Evolutionary conservation across 2,113 vertebrate species (phyloP).

Genomic region (Anguilla rostrata): DNA sequence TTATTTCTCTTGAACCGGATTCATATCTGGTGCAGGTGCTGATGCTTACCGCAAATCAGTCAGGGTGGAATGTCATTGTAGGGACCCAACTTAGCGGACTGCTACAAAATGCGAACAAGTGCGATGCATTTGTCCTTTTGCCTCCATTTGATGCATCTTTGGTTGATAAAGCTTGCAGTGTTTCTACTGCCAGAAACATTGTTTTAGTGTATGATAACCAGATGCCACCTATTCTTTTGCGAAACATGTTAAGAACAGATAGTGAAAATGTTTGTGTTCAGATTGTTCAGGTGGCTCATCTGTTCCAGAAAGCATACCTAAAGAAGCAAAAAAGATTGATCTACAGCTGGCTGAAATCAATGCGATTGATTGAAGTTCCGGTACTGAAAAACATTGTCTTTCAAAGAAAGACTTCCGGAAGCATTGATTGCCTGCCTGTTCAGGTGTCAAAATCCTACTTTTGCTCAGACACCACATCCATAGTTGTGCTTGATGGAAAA

Average conservation of each 20-base stretch:
- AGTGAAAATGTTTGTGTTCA: slow-evolving; percentile 64
- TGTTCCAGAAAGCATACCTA: slow-evolving; percentile 74
- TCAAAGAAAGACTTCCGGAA: slow-evolving; percentile 35
- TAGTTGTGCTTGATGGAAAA: slow-evolving; percentile 58
- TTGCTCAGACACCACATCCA: slow-evolving; percentile 50
- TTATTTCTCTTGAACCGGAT: slow-evolving; percentile 66
- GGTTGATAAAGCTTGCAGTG: slow-evolving; percentile 39
- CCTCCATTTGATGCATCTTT: slow-evolving; percentile 60
- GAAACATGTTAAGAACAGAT: slow-evolving; percentile 44
- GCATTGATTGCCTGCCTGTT: slow-evolving; percentile 3
- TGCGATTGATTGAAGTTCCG: slow-evolving; percentile 54
- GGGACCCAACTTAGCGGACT: slow-evolving; percentile 33
- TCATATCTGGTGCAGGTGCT: slow-evolving; percentile 71
- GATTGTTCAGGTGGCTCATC: slow-evolving; percentile 49
- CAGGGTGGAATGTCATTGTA: slow-evolving; percentile 71
- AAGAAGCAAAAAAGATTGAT: slow-evolving; percentile 56
- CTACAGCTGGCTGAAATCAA: slow-evolving; percentile 65
- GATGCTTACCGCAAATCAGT: slow-evolving; percentile 64
- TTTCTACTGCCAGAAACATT: slow-evolving; percentile 57
- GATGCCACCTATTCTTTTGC: slow-evolving; percentile 36
- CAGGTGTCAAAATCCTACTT: slow-evolving; percentile 69
- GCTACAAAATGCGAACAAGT: slow-evolving; percentile 44
- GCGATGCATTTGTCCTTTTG: slow-evolving; percentile 68
- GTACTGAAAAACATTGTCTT: slow-evolving; percentile 53
- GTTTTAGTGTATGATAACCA: slow-evolving; percentile 66